A percentile compares a stretch with the other conserved stretches of the same genome.
Evolutionary conservation across 2,797 vertebrate genomes (phyloP).

Genomic region (Gallinago stenura): DNA sequence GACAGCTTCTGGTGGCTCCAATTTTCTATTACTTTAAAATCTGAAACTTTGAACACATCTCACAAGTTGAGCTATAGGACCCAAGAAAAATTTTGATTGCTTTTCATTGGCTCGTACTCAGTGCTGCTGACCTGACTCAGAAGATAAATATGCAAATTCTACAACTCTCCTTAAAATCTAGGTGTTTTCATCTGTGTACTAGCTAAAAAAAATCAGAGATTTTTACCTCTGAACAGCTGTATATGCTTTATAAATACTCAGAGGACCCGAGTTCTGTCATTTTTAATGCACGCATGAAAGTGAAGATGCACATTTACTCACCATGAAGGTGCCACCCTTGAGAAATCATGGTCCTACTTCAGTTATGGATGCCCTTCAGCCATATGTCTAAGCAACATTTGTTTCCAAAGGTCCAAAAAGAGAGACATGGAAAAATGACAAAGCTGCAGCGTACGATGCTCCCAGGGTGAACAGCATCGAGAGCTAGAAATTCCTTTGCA

Average conservation of each 20-base stretch:
- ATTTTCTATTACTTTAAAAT: not conserved
- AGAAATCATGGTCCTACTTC: not conserved
- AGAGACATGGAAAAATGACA: not conserved
- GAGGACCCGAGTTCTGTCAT: not conserved
- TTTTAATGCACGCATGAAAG: not conserved
- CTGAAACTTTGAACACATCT: not conserved
- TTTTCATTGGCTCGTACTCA: not conserved
- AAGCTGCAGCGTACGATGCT: not conserved
- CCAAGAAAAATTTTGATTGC: not conserved
- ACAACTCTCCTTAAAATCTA: not conserved
- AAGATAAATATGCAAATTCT: not conserved
- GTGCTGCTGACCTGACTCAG: rapidly evolving
- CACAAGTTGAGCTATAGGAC: not conserved
- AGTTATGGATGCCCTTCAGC: not conserved
- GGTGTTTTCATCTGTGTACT: not conserved
- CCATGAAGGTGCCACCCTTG: not conserved
- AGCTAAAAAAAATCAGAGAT: not conserved
- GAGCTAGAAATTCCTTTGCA: not conserved
- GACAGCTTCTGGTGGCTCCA: not conserved
- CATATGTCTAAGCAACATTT: not conserved
- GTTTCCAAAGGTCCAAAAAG: not conserved
- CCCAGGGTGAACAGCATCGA: not conserved
- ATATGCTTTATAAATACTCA: not conserved
- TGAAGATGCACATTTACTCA: not conserved
- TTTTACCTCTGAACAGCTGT: not conserved